Evolutionary conservation across 2,888 invertebrate genomes (phyloP), one percentile per base, ranked within the genome.

Genomic region (Papilio demoleus): DNA sequence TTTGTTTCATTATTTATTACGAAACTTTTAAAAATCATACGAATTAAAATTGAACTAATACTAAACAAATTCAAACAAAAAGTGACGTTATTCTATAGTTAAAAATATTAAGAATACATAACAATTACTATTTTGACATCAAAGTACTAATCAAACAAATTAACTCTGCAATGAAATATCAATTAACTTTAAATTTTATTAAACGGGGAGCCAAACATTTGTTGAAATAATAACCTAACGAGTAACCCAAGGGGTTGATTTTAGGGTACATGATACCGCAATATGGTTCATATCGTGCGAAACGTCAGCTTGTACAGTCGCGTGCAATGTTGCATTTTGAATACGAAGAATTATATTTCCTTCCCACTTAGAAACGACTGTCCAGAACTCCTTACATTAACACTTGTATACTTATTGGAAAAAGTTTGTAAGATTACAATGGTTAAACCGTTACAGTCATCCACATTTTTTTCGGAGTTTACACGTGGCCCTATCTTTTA

Each of bases 231-330:
- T 53, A 53, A 53, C 53, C 27, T 53, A n/a, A n/a, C 27, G 27
- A 3, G 27, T 27, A 42, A 24, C 45, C 58, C 45, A 38, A 63
- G 58, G 63, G 58, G 56, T 63, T 63, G 47, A n/a, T 53, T 27
- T 53, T 27, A 27, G 27, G 53, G 53, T 27, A 8, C 12, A 3
- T 24, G 58, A 58, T 56, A 63, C 65, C 70, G 12, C 65, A 66
- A 47, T 53, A 64, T 63, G 68, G 58, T 62, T 50, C 34, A 27
- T 50, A n/a, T 11, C 67, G 66, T 59, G 58, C 24, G 66, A 74
- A 73, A 73, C 71, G 66, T 65, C 64, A 73, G 71, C 42, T 66
- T 70, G 73, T 75, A 78, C 69, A 73, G 69, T 59, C 63, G 17
- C 65, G 67, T 45, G 34, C 62, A 71, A 40, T 53, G 14, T n/a